phyloP scores from a whole-genome alignment of 2,113 vertebrate species.

The Crotalus tigris region DNA sequence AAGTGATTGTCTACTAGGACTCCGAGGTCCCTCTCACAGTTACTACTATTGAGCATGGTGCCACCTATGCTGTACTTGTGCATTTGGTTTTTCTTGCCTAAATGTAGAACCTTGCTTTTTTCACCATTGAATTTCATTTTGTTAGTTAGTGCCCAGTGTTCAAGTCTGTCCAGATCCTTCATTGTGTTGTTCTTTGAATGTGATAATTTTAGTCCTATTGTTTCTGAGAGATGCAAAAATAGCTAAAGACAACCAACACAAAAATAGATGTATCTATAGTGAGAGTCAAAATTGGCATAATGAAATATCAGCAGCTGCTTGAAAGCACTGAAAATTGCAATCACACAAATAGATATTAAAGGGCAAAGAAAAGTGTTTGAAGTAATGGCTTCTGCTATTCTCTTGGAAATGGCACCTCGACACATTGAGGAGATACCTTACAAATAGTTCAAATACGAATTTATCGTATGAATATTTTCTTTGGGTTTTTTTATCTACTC shows the following conservation, averaged over 20 bases:
- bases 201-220: not conserved
- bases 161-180: no score
- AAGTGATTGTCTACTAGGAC: no score
- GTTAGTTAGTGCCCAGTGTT: no score
- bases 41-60: no score
- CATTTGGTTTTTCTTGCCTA: no score
- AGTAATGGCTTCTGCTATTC: not conserved
- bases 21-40: no score
- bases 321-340: not conserved
- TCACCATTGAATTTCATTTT: no score
- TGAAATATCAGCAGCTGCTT: not conserved
- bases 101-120: no score
- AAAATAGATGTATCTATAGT: not conserved
- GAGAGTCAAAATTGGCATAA: not conserved
- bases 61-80: no score
- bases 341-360: not conserved
- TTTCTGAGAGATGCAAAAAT: not conserved
- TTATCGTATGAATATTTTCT: not conserved
- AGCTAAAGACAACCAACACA: not conserved
- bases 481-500: not conserved
- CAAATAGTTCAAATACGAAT: not conserved
- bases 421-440: not conserved
- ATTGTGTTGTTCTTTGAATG: not conserved
- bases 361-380: not conserved
- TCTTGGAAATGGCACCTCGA: not conserved